Evolutionary conservation across 2,888 invertebrate species (phyloP), one percentile per base, ranked within the genome.

Genomic region (Bibio marci): DNA sequence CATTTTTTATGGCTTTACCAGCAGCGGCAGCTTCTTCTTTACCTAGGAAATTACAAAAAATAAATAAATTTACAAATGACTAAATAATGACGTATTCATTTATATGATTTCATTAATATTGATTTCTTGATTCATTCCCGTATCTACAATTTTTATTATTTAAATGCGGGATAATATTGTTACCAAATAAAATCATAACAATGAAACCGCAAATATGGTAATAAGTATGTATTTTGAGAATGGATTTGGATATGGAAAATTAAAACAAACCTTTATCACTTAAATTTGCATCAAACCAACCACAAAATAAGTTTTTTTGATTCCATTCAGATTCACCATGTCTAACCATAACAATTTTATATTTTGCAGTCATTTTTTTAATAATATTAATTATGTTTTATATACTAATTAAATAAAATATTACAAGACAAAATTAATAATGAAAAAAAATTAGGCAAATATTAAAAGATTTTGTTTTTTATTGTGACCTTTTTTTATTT

Each of bases 321-420:
- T 80, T 80, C 72, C 78, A 80, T 57, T 77, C 76, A 53, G 77
- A 78, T 64, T 80, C 79, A 39, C 79, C 79, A 49, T 79, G 79
- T 43, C 80, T 71, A 43, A 79, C 67, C 73, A 75, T 74, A 40
- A 73, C 71, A 63, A 75, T 76, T 52, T 69, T 71, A 50, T 70
- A 73, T 49, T 68, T 71, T 52, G 54, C 60, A 50, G 55, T 51
- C 61, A 62, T 62, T 33, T 30, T 38, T 22, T 22, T 22, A 22
- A 22, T 22, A 6, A 22, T 6, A 22, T 22, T 22, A 22, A 22
- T 22, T 22, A 22, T 22, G 4, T 22, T 22, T 22, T 22, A 22
- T 22, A 22, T 22, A 6, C 8, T 22, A 22, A 22, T n/a, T n/a
- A n/a, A n/a, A n/a, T n/a, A n/a, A n/a, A n/a, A n/a, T n/a, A n/a